Evolutionary conservation across 2,888 invertebrate genomes (phyloP).

Genomic region (Cheilosia grossa): DNA sequence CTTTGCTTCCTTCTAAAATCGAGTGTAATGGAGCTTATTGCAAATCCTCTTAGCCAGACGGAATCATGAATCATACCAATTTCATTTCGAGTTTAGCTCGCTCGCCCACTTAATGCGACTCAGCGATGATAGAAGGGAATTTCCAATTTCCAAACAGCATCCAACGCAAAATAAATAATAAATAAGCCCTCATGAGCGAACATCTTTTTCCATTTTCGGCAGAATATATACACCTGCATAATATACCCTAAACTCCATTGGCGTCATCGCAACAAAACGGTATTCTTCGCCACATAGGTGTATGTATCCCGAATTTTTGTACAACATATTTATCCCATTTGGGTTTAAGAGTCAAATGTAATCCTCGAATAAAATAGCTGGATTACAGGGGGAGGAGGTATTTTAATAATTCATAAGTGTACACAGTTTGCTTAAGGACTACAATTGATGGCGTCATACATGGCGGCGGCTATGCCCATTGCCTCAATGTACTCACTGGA

Average conservation of each 20-base stretch:
- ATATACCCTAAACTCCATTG: neutral
- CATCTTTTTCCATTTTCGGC: slow-evolving; percentile 47
- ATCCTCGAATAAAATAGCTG: slow-evolving; percentile 49
- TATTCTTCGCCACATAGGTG: slow-evolving; percentile 27
- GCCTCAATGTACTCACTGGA: slow-evolving; percentile 2
- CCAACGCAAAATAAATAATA: slow-evolving; percentile 64
- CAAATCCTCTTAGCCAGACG: slow-evolving; percentile 64
- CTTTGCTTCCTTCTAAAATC: slow-evolving; percentile 31
- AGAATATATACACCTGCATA: neutral
- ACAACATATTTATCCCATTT: slow-evolving; percentile 39
- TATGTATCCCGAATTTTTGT: slow-evolving; percentile 17
- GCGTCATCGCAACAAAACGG: slow-evolving; percentile 26
- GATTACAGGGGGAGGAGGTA: slow-evolving; percentile 45
- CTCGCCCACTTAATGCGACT: slow-evolving; percentile 56
- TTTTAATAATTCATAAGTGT: slow-evolving; percentile 59
- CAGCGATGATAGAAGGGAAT: slow-evolving; percentile 67
- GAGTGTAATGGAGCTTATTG: slow-evolving; percentile 65
- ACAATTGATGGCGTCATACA: slow-evolving; percentile 50
- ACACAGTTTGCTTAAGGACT: slow-evolving; percentile 33
- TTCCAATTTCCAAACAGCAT: slow-evolving; percentile 68
- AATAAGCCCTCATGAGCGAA: slow-evolving; percentile 52
- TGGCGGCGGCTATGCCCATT: slow-evolving; percentile 10
- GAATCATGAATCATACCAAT: slow-evolving; percentile 61
- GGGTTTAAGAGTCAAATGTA: slow-evolving; percentile 57
- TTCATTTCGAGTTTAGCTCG: slow-evolving; percentile 51